Percentiles rank a stretch among this genome's conserved stretches.
Conservation (phyloP, 1,140 invertebrate species). For the Drosophila mayri region DNA sequence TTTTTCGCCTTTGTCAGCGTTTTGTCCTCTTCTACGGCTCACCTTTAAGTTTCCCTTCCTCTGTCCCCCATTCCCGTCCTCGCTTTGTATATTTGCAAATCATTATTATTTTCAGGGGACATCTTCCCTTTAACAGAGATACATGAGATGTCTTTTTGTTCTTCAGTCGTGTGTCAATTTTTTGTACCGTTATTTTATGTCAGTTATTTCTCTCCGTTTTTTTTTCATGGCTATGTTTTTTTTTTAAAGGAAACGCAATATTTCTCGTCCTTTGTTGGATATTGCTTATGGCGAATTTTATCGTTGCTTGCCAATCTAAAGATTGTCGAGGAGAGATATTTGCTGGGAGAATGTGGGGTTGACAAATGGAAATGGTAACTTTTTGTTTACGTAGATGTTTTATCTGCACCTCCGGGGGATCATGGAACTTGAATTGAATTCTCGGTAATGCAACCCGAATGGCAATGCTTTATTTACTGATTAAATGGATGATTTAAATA, state of each 20-base stretch:
- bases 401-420: constrained; percentile 32
- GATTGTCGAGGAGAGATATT: constrained; percentile 15
- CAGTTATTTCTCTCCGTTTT: constrained; percentile 38
- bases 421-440: constrained; percentile 9
- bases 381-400: constrained; percentile 53
- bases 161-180: constrained; percentile 68
- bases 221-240: too few relatives aligned
- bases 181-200: constrained; percentile 70
- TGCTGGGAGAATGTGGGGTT: constrained; percentile 22
- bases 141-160: constrained; percentile 51
- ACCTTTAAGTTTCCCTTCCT: constrained; percentile 33
- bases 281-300: constrained; percentile 73
- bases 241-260: constrained; percentile 30
- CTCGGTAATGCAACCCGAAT: not conserved
- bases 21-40: constrained; percentile 22
- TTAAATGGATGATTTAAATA: not conserved
- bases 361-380: constrained; percentile 73
- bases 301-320: constrained; percentile 61
- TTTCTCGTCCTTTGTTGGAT: constrained; percentile 55
- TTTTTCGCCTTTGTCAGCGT: constrained; percentile 64
- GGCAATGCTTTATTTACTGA: constrained; percentile 1
- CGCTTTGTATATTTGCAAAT: constrained; percentile 75
- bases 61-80: not conserved
- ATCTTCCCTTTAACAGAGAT: constrained; percentile 58
- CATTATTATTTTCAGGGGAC: constrained; percentile 78